Conservation (phyloP, 2,797 vertebrate genomes). For the Fringilla coelebs region DNA sequence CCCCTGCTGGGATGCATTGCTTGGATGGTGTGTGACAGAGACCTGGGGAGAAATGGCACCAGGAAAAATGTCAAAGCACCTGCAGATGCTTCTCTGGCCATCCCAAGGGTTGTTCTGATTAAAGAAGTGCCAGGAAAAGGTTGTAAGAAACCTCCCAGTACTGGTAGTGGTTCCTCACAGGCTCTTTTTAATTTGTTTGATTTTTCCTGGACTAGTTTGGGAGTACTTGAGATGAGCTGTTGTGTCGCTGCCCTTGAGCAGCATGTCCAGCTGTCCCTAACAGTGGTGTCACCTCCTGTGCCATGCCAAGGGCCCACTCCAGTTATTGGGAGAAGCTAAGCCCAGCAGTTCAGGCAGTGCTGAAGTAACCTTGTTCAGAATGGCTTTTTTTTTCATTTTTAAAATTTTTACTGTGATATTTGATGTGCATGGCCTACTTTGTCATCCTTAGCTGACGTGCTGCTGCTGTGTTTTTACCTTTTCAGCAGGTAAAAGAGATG, state of each 20-base stretch:
- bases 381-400: too few species aligned
- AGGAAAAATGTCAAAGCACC: background rate
- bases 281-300: background rate
- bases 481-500: background rate
- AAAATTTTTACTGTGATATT: background rate
- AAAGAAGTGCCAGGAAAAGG: background rate
- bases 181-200: background rate
- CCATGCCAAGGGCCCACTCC: accelerated
- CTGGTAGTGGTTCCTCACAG: background rate
- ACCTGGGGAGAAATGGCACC: background rate
- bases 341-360: background rate
- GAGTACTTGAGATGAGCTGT: background rate
- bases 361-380: background rate
- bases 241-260: background rate
- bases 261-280: background rate
- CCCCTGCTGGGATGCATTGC: accelerated
- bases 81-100: background rate
- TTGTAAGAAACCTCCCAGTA: background rate
- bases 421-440: background rate
- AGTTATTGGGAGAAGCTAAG: accelerated
- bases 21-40: background rate
- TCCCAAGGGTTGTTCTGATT: background rate
- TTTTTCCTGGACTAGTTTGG: background rate
- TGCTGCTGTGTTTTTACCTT: background rate
- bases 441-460: background rate